Base-by-base conservation (phyloP, 2,888 invertebrate genomes). In the Troglohyphantes excavatus region DNA sequence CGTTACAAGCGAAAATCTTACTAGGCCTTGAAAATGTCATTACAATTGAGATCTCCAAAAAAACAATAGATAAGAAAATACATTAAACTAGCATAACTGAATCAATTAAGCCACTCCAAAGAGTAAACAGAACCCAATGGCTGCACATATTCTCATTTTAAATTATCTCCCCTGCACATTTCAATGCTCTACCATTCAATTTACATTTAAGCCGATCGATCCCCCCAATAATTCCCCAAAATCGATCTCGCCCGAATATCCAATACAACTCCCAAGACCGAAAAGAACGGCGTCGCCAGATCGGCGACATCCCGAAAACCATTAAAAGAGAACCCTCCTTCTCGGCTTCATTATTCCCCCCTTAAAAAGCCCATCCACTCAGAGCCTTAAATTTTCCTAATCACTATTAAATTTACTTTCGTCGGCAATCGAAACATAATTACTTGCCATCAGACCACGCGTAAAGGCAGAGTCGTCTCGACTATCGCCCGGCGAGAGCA, bases 401-500 rank as follows among this genome's bases (percentile, higher is more conserved):
- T 89, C 88, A 82, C 88, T 89, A 83, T 89, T 76, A 89, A 89
- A 89, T 89, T 89, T 76, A 89, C 88, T 89, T 82, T 89, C 88
- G 76, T 65, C 73, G 83, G 70, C 73, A 83, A 83, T 83, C 83
- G 83, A 73, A 83, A 83, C 83, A 83, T 83, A 83, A 89, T 89
- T 68, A 82, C 88, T 76, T 43, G 68, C 88, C 75, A 76, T 82
- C 65, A 76, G 75, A 81, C 59, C 81, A 73, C 59, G 70, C 86
- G 78, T 72, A 59, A 82, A 39, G n/a, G n/a, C n/a, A n/a, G n/a
- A n/a, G n/a, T 13, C 23, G 26, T 19, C 27, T 27, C 70, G 46
- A 26, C 72, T 29, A 72, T 78, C 72, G 78, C 72, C 61, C 27
- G 33, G 70, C 43, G 59, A 65, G 70, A 70, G 53, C 83, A 39